Evolutionary conservation across 2,888 invertebrate genomes (phyloP), one percentile per base, ranked within the genome.

Genomic region (Phengaris alcon): DNA sequence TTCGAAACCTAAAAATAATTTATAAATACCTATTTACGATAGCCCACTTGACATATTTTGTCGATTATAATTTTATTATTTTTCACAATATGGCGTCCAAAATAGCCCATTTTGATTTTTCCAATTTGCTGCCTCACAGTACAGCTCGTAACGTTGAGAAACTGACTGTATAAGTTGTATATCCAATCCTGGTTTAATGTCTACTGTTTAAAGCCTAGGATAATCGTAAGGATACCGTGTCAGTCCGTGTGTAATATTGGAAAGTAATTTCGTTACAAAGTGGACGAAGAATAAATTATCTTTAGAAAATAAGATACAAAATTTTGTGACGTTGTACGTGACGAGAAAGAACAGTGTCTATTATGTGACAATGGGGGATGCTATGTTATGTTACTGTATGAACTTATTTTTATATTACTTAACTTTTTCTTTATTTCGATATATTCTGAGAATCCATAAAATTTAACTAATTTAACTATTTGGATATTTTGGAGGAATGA

Each of bases 221-320:
- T 68, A 64, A 74, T 68, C 74, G 46, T 54, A 74, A 70, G 51
- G 57, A 75, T 75, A 35, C 35, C 57, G 51, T 8, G 57, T 57
- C 57, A 59, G 48, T 57, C 57, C 75, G 57, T 59, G 70, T 70
- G 52, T 70, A 75, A 70, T 70, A 75, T 75, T 75, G 75, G 75
- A 75, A 72, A 75, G 75, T 72, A 51, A 75, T 75, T 72, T 75
- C 46, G 44, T 74, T 74, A 75, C 70, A 70, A 69, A 69, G 59
- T 54, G 35, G 72, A 72, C 52, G 35, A 72, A 70, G 57, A 70
- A 75, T 70, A 70, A 59, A 75, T 70, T 69, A 70, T 69, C 75
- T 70, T 35, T 51, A 55, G 13, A 70, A 75, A 75, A 69, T 69
- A 72, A 55, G 10, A 75, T 69, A 75, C 57, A 75, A 75, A 75